A percentile compares a stretch with the other conserved stretches of the same genome.
Conservation (phyloP, 2,888 invertebrate species). For the Trichopoda pennipes region DNA sequence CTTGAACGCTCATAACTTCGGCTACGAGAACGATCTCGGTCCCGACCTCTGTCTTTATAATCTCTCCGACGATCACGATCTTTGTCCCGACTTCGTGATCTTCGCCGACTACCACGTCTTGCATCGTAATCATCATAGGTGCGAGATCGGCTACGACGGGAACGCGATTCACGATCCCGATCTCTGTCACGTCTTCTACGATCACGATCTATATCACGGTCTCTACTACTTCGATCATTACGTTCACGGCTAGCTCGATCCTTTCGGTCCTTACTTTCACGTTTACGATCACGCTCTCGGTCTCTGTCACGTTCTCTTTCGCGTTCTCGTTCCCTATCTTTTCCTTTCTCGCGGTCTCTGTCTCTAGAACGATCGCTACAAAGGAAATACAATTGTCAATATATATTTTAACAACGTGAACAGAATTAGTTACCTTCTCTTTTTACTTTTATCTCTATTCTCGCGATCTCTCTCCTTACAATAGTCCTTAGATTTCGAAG, state of each 20-base stretch:
- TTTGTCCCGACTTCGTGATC: slow-evolving; percentile 80
- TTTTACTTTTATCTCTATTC: slow-evolving; percentile 71
- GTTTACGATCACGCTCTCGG: slow-evolving; percentile 71
- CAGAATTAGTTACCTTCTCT: slow-evolving; percentile 70
- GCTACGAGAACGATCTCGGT: slow-evolving; percentile 79
- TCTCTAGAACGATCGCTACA: slow-evolving; percentile 67
- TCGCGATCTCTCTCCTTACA: slow-evolving; percentile 65
- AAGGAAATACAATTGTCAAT: neutral
- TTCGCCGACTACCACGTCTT: slow-evolving; percentile 74
- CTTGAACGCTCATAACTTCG: slow-evolving; percentile 71
- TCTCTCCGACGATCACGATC: slow-evolving; percentile 78
- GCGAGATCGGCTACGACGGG: slow-evolving; percentile 82
- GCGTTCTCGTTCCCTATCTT: slow-evolving; percentile 16
- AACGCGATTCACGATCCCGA: slow-evolving; percentile 79
- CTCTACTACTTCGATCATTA: slow-evolving; percentile 78
- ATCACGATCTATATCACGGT: slow-evolving; percentile 77
- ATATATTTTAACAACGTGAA: neutral
- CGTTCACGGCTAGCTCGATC: slow-evolving; percentile 76
- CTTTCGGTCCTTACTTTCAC: slow-evolving; percentile 68
- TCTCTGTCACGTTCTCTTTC: slow-evolving; percentile 55
- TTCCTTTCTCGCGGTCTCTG: slow-evolving; percentile 53
- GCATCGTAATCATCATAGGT: slow-evolving; percentile 78
- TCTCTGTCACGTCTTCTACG: slow-evolving; percentile 81
- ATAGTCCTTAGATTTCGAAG: slow-evolving; percentile 71
- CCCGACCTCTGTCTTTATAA: slow-evolving; percentile 80